These are phyloP conservation scores for Dryoscopus gambensis DNA, from an alignment of 2,113 vertebrate species.

Conservation along the genomic window DNA sequence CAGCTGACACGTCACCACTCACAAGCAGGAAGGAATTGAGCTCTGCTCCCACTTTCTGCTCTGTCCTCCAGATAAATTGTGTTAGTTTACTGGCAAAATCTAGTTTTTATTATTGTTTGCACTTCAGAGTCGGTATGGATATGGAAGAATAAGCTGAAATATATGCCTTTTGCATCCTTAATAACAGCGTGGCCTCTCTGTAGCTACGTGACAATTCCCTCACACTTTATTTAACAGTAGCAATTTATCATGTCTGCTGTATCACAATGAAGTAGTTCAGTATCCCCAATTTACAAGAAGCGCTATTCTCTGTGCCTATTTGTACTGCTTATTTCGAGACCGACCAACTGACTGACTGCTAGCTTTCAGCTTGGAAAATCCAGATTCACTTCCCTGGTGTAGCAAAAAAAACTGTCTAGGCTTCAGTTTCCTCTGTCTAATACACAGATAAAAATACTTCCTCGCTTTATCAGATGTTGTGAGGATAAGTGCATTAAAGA, in stretches of 20 bases:
- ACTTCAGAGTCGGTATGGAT: conserved; percentile 39
- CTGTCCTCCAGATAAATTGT: conserved; percentile 33
- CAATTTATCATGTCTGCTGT: conserved; percentile 38
- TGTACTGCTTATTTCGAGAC: neutral
- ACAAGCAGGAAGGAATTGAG: rapidly evolving
- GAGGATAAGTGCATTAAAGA: conserved; percentile 10
- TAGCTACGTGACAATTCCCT: conserved; percentile 23
- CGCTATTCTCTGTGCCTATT: neutral
- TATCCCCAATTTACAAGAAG: neutral
- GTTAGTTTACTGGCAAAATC: conserved; percentile 46
- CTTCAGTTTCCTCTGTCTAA: neutral
- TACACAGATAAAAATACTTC: conserved; percentile 30
- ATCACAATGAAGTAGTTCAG: neutral
- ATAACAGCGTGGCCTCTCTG: neutral
- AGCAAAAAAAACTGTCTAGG: neutral
- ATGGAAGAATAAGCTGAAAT: conserved; percentile 49
- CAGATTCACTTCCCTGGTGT: neutral
- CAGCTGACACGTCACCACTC: rapidly evolving
- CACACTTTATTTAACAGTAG: conserved; percentile 24
- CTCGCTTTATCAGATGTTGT: neutral
- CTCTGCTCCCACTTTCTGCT: neutral
- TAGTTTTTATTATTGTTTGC: conserved; percentile 41
- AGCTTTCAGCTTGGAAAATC: neutral
- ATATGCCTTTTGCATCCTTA: conserved; percentile 25
- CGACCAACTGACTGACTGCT: neutral